phyloP scores from a whole-genome alignment of 2,797 vertebrate species.

The Ciconia nigra region DNA sequence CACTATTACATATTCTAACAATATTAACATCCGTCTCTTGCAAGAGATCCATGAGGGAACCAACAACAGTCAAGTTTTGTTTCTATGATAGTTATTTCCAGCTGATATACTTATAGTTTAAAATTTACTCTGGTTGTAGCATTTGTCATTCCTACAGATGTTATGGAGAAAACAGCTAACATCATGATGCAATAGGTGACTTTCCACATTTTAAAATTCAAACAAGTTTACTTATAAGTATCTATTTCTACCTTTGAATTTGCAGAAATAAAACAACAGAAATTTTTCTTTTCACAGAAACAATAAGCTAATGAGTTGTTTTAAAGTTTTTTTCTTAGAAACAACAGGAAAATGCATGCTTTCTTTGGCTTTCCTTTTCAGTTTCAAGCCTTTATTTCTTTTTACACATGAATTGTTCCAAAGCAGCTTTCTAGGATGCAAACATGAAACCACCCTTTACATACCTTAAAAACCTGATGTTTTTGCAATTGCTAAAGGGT shows the following conservation, averaged over 20 bases:
- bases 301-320: not conserved
- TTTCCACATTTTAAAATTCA: not conserved
- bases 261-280: not conserved
- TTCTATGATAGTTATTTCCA: not conserved
- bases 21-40: not conserved
- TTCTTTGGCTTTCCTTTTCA: not conserved
- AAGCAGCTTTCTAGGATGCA: not conserved
- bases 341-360: not conserved
- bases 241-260: not conserved
- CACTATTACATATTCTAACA: not conserved
- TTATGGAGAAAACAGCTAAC: not conserved
- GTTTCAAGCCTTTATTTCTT: not conserved
- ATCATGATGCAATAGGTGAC: not conserved
- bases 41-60: not conserved
- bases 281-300: not conserved
- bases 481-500: not conserved
- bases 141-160: not conserved
- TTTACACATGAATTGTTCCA: not conserved
- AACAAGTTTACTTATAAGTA: not conserved
- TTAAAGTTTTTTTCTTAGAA: not conserved
- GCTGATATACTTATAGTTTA: not conserved
- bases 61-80: not conserved
- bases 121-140: not conserved
- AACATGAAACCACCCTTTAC: not conserved
- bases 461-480: not conserved